A percentile compares a stretch with the other conserved stretches of the same genome.
Conservation (phyloP, 2,113 vertebrate genomes). For the Bufo bufo region DNA sequence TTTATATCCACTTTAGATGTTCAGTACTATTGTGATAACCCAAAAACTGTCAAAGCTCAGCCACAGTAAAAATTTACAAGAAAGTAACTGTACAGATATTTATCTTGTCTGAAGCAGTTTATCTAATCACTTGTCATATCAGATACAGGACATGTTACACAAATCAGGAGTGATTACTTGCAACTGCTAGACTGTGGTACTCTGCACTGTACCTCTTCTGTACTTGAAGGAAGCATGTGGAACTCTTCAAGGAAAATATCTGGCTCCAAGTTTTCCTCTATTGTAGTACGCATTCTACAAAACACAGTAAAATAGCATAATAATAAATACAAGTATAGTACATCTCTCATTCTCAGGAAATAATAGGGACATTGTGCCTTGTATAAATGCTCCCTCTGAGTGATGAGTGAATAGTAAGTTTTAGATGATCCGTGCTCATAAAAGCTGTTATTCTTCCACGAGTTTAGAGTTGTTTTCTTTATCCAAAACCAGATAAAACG, state of each 20-base stretch:
- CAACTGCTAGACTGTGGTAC: neutral
- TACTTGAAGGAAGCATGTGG: neutral
- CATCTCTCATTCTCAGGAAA: neutral
- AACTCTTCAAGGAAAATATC: constrained; percentile 23
- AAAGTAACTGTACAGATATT: neutral
- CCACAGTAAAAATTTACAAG: neutral
- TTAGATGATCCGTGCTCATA: too few species aligned
- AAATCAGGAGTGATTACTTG: constrained; percentile 4
- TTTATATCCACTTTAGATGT: too few species aligned
- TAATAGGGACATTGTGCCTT: neutral
- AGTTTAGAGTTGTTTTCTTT: too few species aligned
- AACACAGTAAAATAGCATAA: neutral
- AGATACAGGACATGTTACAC: neutral
- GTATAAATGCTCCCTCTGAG: too few species aligned
- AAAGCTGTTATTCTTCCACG: too few species aligned
- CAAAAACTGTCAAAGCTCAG: neutral
- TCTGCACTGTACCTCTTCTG: constrained; percentile 16
- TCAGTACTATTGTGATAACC: constrained; percentile 7
- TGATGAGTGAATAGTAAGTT: too few species aligned
- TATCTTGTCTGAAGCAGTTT: neutral
- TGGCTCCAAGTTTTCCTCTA: neutral
- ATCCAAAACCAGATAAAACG: too few species aligned
- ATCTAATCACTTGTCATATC: constrained; percentile 8
- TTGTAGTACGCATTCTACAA: constrained; percentile 19
- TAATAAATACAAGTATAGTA: neutral